Evolutionary conservation across 2,113 vertebrate genomes (phyloP).

Genomic region (Corythornis madagascariensis): DNA sequence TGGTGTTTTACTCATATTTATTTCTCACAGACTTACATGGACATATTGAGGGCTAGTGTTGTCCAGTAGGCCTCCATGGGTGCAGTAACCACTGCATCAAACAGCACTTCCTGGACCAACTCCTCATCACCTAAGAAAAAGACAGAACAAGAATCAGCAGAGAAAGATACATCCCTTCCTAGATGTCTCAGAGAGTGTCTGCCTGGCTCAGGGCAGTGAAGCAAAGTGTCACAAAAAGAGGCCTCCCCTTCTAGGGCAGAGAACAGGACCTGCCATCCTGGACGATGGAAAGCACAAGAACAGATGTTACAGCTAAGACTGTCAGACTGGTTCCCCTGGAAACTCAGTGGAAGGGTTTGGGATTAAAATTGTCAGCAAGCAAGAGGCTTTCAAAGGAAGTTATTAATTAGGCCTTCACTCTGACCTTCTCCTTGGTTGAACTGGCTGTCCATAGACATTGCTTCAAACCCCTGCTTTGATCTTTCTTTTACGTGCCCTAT

Average conservation of each 20-base stretch:
- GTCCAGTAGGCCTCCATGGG: conserved; percentile 98
- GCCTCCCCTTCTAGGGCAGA: background rate
- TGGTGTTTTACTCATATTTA: background rate
- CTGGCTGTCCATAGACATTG: background rate
- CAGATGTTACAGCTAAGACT: background rate
- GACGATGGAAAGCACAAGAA: background rate
- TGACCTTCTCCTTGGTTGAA: background rate
- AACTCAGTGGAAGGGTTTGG: background rate
- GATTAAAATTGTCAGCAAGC: background rate
- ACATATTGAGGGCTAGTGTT: conserved; percentile 84
- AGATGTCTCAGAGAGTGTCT: background rate
- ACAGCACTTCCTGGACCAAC: conserved; percentile 87
- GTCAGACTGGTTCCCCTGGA: background rate
- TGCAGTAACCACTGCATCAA: conserved; percentile 93
- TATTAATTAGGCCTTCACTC: background rate
- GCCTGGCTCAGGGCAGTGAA: background rate
- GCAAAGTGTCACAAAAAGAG: background rate
- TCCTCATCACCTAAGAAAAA: conserved; percentile 83
- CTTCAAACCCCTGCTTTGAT: background rate
- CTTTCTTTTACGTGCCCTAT: background rate
- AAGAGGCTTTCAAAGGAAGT: background rate
- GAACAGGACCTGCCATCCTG: background rate
- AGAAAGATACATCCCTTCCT: background rate
- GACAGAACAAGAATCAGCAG: background rate
- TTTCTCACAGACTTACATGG: conserved; percentile 74